A percentile compares a stretch with the other conserved stretches of the same genome.
Conservation (phyloP, 1,140 invertebrate genomes). For the Leptestheria dahalacensis region DNA sequence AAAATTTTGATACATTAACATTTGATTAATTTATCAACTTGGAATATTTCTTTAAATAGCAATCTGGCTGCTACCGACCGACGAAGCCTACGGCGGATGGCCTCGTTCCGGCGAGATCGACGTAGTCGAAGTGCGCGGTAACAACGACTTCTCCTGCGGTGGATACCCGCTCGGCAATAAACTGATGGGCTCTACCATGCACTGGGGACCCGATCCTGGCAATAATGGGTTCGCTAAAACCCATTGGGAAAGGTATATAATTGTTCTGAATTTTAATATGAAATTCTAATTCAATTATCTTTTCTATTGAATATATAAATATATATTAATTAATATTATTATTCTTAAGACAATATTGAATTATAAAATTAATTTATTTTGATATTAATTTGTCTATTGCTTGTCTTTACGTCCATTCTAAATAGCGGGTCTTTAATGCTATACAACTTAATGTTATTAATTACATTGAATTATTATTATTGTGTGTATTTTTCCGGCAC, state of each 20-base stretch:
- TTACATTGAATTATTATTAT: no score
- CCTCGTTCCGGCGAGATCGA: slow-evolving; percentile 22
- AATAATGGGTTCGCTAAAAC: slow-evolving; percentile 10
- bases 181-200: slow-evolving; percentile 17
- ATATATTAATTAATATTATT: no score
- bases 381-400: no score
- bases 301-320: no score
- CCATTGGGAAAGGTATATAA: slow-evolving; percentile 15
- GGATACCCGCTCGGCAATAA: slow-evolving; percentile 24
- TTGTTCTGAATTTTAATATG: neutral
- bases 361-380: no score
- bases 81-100: slow-evolving; percentile 14
- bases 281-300: no score
- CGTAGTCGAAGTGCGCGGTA: slow-evolving; percentile 30
- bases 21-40: neutral
- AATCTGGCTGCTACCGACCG: slow-evolving; percentile 21
- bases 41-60: slow-evolving; percentile 7
- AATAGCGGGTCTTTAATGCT: no score
- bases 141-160: slow-evolving; percentile 23
- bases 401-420: no score
- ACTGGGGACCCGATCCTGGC: slow-evolving; percentile 18
- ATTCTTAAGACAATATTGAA: no score
- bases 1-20: neutral
- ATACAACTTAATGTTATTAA: no score
- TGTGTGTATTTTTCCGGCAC: no score